Percentiles rank a stretch among this genome's conserved stretches.
Conservation (phyloP, 2,113 vertebrate genomes). For the human region DNA sequence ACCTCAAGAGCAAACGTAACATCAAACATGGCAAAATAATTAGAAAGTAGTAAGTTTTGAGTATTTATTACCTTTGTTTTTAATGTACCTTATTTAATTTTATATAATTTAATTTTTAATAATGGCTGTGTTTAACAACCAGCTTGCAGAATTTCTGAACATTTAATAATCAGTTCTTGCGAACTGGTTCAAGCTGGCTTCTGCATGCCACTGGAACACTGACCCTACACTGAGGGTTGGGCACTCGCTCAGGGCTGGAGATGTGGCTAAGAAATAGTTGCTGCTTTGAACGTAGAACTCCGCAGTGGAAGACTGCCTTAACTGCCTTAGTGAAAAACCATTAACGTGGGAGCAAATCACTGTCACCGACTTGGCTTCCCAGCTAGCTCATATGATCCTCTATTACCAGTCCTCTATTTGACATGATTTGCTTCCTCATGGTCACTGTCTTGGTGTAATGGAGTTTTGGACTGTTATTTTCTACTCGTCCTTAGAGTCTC, state of each 20-base stretch:
- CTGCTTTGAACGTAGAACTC: background rate
- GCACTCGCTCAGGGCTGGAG: background rate
- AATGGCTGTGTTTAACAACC: background rate
- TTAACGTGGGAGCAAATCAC: background rate
- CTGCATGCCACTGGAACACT: background rate
- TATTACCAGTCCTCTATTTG: background rate
- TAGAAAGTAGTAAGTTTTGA: background rate
- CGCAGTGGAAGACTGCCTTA: background rate
- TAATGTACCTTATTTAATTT: background rate
- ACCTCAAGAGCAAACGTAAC: background rate
- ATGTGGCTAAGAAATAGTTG: background rate
- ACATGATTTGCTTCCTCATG: background rate
- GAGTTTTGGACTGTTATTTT: background rate
- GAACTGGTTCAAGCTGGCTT: background rate
- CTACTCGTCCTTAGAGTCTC: background rate
- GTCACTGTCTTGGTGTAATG: background rate
- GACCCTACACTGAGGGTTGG: background rate
- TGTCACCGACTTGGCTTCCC: background rate
- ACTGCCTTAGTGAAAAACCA: background rate
- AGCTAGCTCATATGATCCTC: background rate
- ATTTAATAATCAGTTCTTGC: background rate
- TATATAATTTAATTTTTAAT: background rate
- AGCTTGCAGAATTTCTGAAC: background rate
- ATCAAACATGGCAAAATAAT: background rate
- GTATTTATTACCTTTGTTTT: background rate